Percentiles rank a stretch among this genome's conserved stretches.
phyloP scores from a whole-genome alignment of 2,888 invertebrate genomes.

The Ephialtes manifestator region DNA sequence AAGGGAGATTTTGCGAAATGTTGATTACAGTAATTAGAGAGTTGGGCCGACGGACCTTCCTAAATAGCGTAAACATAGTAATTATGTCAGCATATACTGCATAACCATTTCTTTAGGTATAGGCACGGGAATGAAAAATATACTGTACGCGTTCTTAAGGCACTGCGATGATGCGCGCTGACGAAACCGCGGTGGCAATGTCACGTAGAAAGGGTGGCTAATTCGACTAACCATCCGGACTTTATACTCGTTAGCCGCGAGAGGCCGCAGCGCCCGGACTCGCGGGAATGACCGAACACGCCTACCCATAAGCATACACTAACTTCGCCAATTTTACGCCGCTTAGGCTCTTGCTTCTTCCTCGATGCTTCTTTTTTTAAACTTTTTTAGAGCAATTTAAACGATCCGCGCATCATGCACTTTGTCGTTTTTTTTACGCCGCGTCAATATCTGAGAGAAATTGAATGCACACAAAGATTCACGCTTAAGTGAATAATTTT shows the following conservation, averaged over 20 bases:
- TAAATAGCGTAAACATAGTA: conserved; percentile 75
- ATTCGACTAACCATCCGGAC: conserved; percentile 79
- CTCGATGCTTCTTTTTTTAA: conserved; percentile 30
- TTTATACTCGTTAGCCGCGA: conserved; percentile 78
- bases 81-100: conserved; percentile 70
- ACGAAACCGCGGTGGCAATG: conserved; percentile 75
- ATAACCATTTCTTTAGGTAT: conserved; percentile 19
- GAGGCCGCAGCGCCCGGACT: conserved; percentile 35
- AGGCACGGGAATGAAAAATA: not conserved
- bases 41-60: conserved; percentile 56
- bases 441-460: not conserved
- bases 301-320: conserved; percentile 74
- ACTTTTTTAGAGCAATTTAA: conserved; percentile 19
- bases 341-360: conserved; percentile 73
- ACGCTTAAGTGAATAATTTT: not conserved
- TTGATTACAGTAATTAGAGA: conserved; percentile 70
- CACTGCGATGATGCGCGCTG: conserved; percentile 29
- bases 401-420: not conserved
- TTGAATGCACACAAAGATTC: not conserved
- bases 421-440: not conserved
- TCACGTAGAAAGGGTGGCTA: conserved; percentile 79
- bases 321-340: conserved; percentile 81
- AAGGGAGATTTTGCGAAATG: conserved; percentile 58
- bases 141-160: conserved; percentile 6
- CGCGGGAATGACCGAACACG: conserved; percentile 76